Base-by-base conservation (phyloP, 2,113 vertebrate genomes). In the Cacatua alba region DNA sequence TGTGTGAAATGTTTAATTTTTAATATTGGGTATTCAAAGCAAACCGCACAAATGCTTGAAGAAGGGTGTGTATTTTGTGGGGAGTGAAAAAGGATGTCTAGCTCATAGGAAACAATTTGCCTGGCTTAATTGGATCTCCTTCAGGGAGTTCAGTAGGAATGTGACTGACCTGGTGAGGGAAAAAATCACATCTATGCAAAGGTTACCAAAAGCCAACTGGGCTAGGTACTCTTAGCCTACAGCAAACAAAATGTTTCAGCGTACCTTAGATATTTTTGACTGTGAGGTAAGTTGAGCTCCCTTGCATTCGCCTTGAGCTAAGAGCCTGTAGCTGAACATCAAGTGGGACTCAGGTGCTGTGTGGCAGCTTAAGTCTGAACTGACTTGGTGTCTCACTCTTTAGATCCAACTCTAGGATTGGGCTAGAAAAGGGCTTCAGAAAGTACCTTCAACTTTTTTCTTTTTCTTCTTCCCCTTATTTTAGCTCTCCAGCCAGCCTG, bases 1-100 rank as follows among this genome's bases (percentile, higher is more conserved):
- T 31, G 14, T 67, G 44, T 37, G 64, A 88, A 86, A 80, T 72
- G 15, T 85, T 95, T 82, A 92, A 84, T 85, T 91, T 87, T 94
- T 95, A 82, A 89, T 89, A 51, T 26, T 82, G 44, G 8, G 8
- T 92, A 72, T 87, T 89, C 67, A 80, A 78, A 94, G n/a, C 24
- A 93, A 96, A 80, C 63, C 6, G 8, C 57, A 48, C 11, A 85
- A 93, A 67, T 83, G 24, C 43, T 95, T 57, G 46, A 80, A 94
- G 76, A 88, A 75, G 2, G 63, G 10, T 75, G 11, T 77, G 23
- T 89, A 44, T 86, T 89, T 94, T 92, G 29, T 72, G 25, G 11
- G n/a, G 59, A 62, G 19, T 44, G 28, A 49, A 93, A 77, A 88
- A 65, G 31, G n/a, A 51, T 55, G 81, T 67, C 17, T 28, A 59